Percentiles rank a stretch among this genome's conserved stretches.
phyloP scores from a whole-genome alignment of 2,797 vertebrate genomes.

The Phataginus tricuspis region DNA sequence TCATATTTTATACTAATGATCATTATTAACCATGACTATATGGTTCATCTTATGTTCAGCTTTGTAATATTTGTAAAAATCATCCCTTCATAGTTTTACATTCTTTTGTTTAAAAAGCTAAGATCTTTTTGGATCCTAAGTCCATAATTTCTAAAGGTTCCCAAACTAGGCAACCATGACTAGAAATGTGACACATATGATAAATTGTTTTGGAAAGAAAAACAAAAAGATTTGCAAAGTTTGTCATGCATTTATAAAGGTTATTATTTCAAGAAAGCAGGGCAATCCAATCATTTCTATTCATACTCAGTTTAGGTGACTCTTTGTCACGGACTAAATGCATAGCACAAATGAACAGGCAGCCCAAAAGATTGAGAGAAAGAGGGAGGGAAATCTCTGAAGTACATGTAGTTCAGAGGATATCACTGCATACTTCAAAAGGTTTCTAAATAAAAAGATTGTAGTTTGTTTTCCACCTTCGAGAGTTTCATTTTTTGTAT shows the following conservation, averaged over 20 bases:
- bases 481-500: slow-evolving; percentile 11
- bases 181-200: slow-evolving; percentile 4
- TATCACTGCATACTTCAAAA: not conserved
- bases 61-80: not conserved
- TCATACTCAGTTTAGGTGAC: slow-evolving; percentile 9
- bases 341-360: not conserved
- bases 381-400: not conserved
- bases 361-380: not conserved
- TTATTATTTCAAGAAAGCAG: slow-evolving; percentile 39
- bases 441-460: not conserved
- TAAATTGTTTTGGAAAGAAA: slow-evolving; percentile 41
- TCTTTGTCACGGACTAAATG: not conserved
- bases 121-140: not conserved
- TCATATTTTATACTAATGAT: slow-evolving; percentile 17
- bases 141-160: slow-evolving; percentile 10
- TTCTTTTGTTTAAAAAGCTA: not conserved
- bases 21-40: not conserved
- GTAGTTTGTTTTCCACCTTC: not conserved
- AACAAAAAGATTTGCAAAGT: slow-evolving; percentile 41
- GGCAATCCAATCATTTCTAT: not conserved
- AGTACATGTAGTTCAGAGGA: not conserved
- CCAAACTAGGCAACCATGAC: slow-evolving; percentile 6
- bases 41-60: not conserved
- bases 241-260: slow-evolving; percentile 39
- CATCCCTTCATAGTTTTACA: not conserved